These are phyloP conservation scores for Smittia aterrima DNA, from an alignment of 2,888 invertebrate genomes.

Conservation along the genomic window DNA sequence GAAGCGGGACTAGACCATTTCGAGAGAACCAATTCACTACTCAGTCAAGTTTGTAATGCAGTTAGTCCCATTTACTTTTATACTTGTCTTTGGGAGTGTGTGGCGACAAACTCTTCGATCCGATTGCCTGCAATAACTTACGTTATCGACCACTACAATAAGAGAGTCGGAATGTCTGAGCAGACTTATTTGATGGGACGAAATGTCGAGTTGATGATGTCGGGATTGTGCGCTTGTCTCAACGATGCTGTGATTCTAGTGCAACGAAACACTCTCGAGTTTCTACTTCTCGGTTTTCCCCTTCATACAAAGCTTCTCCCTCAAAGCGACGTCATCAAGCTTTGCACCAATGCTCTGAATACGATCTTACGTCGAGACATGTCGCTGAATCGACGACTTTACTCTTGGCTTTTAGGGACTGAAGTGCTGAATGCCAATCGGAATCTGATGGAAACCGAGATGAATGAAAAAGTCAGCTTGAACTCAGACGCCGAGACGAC, in stretches of 20 bases:
- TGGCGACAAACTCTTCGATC: conserved; percentile 75
- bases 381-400: conserved; percentile 82
- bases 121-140: conserved; percentile 80
- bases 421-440: conserved; percentile 54
- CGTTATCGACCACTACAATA: conserved; percentile 75
- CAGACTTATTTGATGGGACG: conserved; percentile 81
- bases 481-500: conserved; percentile 7
- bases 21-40: conserved; percentile 61
- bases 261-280: conserved; percentile 80
- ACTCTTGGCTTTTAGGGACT: conserved; percentile 78
- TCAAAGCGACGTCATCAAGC: conserved; percentile 66
- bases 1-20: conserved; percentile 83
- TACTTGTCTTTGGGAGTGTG: conserved; percentile 84
- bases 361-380: conserved; percentile 81
- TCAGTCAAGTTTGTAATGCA: conserved; percentile 64
- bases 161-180: conserved; percentile 73
- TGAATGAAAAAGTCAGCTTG: conserved; percentile 21
- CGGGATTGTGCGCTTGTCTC: conserved; percentile 73
- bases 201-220: conserved; percentile 78
- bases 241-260: conserved; percentile 79
- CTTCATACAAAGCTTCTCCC: conserved; percentile 73
- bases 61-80: conserved; percentile 79
- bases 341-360: conserved; percentile 70
- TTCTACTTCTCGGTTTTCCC: conserved; percentile 78
- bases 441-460: conserved; percentile 9